Evolutionary conservation across 2,888 invertebrate species (phyloP).

Genomic region (Hydrotaea diabolus): DNA sequence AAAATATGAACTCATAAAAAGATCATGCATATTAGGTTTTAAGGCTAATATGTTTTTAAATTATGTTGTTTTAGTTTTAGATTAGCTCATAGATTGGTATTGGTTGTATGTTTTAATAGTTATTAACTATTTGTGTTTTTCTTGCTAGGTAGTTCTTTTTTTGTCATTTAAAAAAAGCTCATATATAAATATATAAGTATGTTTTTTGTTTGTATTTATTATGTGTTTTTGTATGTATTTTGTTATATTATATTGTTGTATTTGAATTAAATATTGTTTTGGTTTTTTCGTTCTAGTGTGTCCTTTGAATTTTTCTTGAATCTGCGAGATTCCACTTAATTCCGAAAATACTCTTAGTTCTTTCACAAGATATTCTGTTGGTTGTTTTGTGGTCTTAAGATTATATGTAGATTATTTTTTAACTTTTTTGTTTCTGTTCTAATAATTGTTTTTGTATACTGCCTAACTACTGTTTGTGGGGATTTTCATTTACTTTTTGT

Average conservation of each 20-base stretch:
- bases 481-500: constrained; percentile 1
- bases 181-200: constrained; percentile 68
- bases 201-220: constrained; percentile 43
- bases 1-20: constrained; percentile 53
- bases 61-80: constrained; percentile 30
- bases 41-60: constrained; percentile 50
- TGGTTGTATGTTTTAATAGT: constrained; percentile 49
- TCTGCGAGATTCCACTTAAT: constrained; percentile 53
- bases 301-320: constrained; percentile 53
- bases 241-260: constrained; percentile 9
- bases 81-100: constrained; percentile 53
- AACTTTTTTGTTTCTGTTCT: constrained; percentile 29
- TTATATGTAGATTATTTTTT: constrained; percentile 26
- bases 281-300: constrained; percentile 44
- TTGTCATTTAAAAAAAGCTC: constrained; percentile 67
- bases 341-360: constrained; percentile 1
- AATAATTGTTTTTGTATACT: constrained; percentile 28
- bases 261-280: constrained; percentile 60
- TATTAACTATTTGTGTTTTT: constrained; percentile 58
- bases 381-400: constrained; percentile 26
- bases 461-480: constrained; percentile 26
- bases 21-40: constrained; percentile 48
- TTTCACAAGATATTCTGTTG: constrained; percentile 6
- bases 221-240: constrained; percentile 48
- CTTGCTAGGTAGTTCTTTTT: constrained; percentile 45